Evolutionary conservation across 2,797 vertebrate genomes (phyloP), one percentile per base, ranked within the genome.

Genomic region (Sciaenops ocellatus): DNA sequence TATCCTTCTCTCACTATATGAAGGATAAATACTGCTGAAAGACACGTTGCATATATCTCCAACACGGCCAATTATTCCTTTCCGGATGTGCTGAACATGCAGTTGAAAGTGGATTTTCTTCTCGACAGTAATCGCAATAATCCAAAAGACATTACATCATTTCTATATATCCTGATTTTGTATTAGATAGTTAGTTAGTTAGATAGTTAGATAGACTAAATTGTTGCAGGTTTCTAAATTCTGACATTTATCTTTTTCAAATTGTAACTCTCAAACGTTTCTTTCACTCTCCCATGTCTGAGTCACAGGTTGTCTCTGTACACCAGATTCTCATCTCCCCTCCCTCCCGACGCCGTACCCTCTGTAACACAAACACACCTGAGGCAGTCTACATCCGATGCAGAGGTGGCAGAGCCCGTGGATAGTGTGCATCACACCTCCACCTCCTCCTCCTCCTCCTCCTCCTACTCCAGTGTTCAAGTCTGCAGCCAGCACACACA

Each of bases 351-450:
- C 12, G 12, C 20, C 3, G 50, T 71, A 46, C 16, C 60, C 72
- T 65, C 68, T 34, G 18, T 56, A 51, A 52, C 76, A 56, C 69
- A 79, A 15, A 97, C 96, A 94, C 89, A 97, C 97, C 97, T 97
- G 97, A 73, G 94, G 95, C 87, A 97, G 96, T 81, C 96, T 96
- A 86, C 95, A 93, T 89, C 96, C 96, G 17, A 97, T 96, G 90
- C 98, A 98, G 92, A 97, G 94, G 91, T 96, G 96, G 89, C 96
- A 98, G 89, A 97, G 94, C 65, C 96, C 96, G 50, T 96, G 94
- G 94, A 97, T 96, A 64, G 96, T 97, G 92, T 97, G 97, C 94
- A 97, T 95, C 88, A 94, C 95, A 94, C 87, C 87, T 59, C 80
- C 82, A 15, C 85, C 80, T 42, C 80, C 78, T 24, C 76, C 72